phyloP scores from a whole-genome alignment of 2,797 vertebrate species.

The Trichosurus vulpecula region DNA sequence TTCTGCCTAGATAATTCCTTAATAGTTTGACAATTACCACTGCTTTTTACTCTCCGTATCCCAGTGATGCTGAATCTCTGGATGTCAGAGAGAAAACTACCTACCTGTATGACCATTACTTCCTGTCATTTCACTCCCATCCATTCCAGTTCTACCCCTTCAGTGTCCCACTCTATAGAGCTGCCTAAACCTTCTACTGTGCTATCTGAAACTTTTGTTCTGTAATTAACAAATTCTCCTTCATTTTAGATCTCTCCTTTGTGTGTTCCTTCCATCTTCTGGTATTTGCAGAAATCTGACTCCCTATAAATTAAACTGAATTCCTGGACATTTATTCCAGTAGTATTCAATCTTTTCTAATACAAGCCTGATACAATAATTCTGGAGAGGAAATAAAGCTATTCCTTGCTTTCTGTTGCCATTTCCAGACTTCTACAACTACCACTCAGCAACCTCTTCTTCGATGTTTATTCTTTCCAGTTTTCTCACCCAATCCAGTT shows the following conservation, averaged over 20 bases:
- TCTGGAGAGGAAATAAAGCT: background rate
- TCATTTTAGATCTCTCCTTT: background rate
- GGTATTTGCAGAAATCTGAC: background rate
- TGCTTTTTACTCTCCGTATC: background rate
- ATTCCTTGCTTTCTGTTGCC: background rate
- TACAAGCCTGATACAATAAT: background rate
- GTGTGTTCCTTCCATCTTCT: background rate
- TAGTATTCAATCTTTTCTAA: background rate
- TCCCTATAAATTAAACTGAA: background rate
- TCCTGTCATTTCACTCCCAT: background rate
- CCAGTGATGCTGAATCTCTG: background rate
- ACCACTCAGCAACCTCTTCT: background rate
- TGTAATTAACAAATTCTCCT: too few relatives aligned
- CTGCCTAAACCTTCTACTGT: background rate
- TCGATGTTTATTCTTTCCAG: background rate
- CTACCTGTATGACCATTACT: background rate
- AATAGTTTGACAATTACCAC: background rate
- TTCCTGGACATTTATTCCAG: background rate
- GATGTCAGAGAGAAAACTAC: background rate
- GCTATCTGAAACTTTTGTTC: background rate
- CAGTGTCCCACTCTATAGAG: background rate
- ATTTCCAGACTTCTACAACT: background rate
- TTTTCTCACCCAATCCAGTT: background rate
- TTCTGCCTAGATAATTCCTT: background rate
- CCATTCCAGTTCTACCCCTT: background rate